phyloP scores from a whole-genome alignment of 2,113 vertebrate species.

The Callopanchax toddi region DNA sequence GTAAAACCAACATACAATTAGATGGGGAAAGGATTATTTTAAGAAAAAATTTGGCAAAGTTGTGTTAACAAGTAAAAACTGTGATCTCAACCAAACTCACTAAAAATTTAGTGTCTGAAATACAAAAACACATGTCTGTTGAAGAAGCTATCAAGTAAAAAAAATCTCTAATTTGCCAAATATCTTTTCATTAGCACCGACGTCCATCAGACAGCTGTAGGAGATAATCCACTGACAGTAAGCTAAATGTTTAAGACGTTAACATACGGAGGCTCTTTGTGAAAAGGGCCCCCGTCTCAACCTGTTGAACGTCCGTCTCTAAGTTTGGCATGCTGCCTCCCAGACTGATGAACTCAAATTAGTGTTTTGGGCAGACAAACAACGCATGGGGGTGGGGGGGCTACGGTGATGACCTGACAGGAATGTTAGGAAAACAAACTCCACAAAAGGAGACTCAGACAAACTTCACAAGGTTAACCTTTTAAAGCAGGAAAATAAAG shows the following conservation, averaged over 20 bases:
- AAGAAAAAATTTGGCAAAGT: no score
- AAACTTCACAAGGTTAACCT: slow-evolving; percentile 54
- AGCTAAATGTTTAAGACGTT: slow-evolving; percentile 26
- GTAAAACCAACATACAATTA: no score
- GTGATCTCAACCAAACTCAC: no score
- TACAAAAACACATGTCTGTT: slow-evolving; percentile 8
- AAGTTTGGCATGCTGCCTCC: slow-evolving; percentile 43
- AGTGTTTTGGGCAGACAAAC: slow-evolving; percentile 62
- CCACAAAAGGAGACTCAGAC: slow-evolving; percentile 56
- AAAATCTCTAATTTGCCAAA: slow-evolving; percentile 22
- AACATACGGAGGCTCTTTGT: slow-evolving; percentile 45
- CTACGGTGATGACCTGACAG: slow-evolving; percentile 58
- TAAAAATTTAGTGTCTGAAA: no score
- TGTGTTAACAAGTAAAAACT: no score
- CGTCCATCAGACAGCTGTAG: slow-evolving; percentile 25
- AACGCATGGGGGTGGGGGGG: slow-evolving; percentile 57
- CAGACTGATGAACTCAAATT: slow-evolving; percentile 45
- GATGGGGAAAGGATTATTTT: no score
- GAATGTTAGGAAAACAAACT: slow-evolving; percentile 63
- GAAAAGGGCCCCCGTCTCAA: slow-evolving; percentile 30
- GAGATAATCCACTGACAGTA: slow-evolving; percentile 52
- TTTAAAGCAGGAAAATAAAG: slow-evolving; percentile 40
- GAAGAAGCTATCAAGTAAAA: slow-evolving; percentile 23
- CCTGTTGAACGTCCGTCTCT: no score
- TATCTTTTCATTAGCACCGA: slow-evolving; percentile 31